These are phyloP conservation scores for Anneissia japonica DNA, from an alignment of 35 echinoderm and acorn worm genomes.

Conservation along the genomic window DNA sequence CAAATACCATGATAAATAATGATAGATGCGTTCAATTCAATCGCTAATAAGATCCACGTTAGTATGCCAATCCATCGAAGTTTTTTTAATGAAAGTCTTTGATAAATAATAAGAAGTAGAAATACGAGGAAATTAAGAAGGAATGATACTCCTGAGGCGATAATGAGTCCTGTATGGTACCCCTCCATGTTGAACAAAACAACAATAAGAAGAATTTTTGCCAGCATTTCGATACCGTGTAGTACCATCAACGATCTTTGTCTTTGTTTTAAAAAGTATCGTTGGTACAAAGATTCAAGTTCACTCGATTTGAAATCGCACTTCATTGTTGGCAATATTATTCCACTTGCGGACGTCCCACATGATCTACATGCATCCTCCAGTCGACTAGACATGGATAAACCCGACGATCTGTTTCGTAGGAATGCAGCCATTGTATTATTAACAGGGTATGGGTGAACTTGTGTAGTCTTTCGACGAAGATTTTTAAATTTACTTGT, in stretches of 20 bases:
- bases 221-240: background rate
- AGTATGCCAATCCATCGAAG: background rate
- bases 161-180: background rate
- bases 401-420: background rate
- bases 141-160: background rate
- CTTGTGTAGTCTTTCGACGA: background rate
- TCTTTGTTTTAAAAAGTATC: background rate
- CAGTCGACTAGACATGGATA: background rate
- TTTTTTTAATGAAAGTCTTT: background rate
- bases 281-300: background rate
- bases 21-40: background rate
- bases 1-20: background rate
- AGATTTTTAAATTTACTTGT: background rate
- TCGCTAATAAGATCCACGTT: background rate
- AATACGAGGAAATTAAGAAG: background rate
- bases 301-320: background rate
- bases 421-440: background rate
- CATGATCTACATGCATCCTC: background rate
- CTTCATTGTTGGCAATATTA: background rate
- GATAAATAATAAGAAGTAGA: background rate
- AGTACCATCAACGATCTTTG: background rate
- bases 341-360: background rate
- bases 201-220: background rate
- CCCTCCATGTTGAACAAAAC: background rate
- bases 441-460: background rate